These are phyloP conservation scores for Gila robusta DNA, from an alignment of 2,797 vertebrate species.

Conservation along the genomic window DNA sequence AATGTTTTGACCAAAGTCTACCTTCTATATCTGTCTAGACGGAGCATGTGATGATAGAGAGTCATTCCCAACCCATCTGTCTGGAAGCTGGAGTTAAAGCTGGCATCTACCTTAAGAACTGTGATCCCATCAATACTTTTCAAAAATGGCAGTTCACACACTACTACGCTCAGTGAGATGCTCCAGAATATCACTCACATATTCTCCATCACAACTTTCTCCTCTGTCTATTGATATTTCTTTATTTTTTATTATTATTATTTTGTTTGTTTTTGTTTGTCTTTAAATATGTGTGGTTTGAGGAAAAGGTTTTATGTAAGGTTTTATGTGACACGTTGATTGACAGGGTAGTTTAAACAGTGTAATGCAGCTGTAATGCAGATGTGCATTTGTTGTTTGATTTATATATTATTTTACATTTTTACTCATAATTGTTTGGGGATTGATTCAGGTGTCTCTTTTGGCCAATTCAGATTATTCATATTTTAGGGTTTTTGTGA, in stretches of 20 bases:
- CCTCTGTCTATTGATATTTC: neutral
- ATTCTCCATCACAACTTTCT: neutral
- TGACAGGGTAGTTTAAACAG: no score
- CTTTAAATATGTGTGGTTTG: neutral
- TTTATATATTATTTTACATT: neutral
- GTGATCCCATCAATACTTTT: constrained; percentile 75
- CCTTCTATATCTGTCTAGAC: constrained; percentile 70
- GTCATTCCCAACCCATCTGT: constrained; percentile 75
- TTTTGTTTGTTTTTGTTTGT: neutral
- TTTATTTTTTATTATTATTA: neutral
- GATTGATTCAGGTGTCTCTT: neutral
- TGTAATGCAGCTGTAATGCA: neutral
- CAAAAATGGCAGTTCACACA: constrained; percentile 95
- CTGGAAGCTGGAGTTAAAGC: constrained; percentile 79
- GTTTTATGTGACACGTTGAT: neutral
- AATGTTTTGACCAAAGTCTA: neutral
- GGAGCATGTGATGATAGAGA: constrained; percentile 85
- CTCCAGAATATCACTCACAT: neutral
- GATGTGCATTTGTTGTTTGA: neutral
- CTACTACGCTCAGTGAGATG: constrained; percentile 79
- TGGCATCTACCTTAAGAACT: constrained; percentile 74
- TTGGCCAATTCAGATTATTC: neutral
- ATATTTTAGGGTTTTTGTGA: neutral
- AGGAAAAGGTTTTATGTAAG: neutral
- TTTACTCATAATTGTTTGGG: neutral